A percentile compares a stretch with the other conserved stretches of the same genome.
These are phyloP conservation scores for Eupithecia exiguata DNA, from an alignment of 2,888 invertebrate species.

Conservation along the genomic window DNA sequence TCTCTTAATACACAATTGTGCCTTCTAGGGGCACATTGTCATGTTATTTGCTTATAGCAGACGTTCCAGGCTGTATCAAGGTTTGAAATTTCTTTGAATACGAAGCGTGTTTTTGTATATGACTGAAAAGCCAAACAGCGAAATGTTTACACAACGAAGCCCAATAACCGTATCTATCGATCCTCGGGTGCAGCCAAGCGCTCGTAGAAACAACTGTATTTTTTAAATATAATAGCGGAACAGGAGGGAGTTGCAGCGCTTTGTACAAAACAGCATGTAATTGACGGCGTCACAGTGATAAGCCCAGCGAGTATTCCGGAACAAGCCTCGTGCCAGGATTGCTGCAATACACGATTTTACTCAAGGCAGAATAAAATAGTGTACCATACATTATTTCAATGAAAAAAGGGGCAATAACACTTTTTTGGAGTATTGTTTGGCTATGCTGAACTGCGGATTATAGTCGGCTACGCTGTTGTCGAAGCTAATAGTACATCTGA, in stretches of 20 bases:
- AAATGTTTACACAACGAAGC: neutral
- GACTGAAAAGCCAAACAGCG: neutral
- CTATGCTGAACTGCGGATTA: neutral
- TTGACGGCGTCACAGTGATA: constrained; percentile 59
- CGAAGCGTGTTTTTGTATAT: neutral
- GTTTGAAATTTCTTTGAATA: neutral
- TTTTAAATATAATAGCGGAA: constrained; percentile 46
- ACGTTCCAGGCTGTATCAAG: neutral
- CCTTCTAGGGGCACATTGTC: too few relatives aligned
- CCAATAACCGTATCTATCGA: constrained; percentile 19
- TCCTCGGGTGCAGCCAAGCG: constrained; percentile 12
- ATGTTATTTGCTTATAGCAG: neutral
- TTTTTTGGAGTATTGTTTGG: neutral
- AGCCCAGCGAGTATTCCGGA: constrained; percentile 47
- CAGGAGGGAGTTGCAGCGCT: constrained; percentile 29
- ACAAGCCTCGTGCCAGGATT: neutral
- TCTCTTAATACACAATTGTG: neutral
- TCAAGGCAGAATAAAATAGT: neutral
- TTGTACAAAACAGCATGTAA: constrained; percentile 54
- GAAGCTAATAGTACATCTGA: neutral
- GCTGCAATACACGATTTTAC: neutral
- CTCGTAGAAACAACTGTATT: constrained; percentile 35
- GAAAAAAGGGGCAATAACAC: neutral
- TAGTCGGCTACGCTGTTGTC: neutral
- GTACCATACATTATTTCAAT: neutral